Base-by-base conservation (phyloP, 2,888 invertebrate genomes). In the Philonicus albiceps region DNA sequence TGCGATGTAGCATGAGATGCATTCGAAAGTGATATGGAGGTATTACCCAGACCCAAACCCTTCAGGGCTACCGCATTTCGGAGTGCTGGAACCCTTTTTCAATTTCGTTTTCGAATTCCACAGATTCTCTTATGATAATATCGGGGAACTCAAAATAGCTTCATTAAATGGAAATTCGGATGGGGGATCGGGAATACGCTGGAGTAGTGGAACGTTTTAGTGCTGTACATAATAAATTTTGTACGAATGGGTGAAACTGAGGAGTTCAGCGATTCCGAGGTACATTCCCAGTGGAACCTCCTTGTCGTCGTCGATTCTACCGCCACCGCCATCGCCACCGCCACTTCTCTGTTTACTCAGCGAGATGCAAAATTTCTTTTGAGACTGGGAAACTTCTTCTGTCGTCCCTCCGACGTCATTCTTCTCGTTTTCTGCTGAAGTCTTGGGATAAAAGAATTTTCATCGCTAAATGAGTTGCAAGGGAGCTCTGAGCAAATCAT, bases 151-250 rank as follows among this genome's bases (percentile, higher is more conserved):
- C 37, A 64, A 83, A 83, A 83, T 83, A 83, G 81, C 81, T 83
- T 83, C 81, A 83, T 83, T 83, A 83, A 83, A 83, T 83, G 81
- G 81, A 83, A 83, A 83, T 83, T 83, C 81, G 64, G 64, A 64
- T 53, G 34, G 55, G 3, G 34, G 64, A 64, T 83, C 64, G 81
- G 64, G 81, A 34, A 64, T 64, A 83, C 64, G 22, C 81, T 64
- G 22, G 81, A 49, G 78, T 30, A 30, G 53, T 64, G 55, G 81
- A 83, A n/a, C 22, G 37, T 64, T 64, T 83, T 83, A 64, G 34
- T 22, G 81, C 22, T 83, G 81, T 83, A 55, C 40, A 83, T 64
- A 64, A 83, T 83, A 83, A 83, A 83, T 83, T 83, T 64, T 19
- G 64, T 64, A 64, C 37, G 64, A 64, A 83, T 37, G 81, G 81